A percentile compares a stretch with the other conserved stretches of the same genome.
Evolutionary conservation across 2,113 vertebrate species (phyloP).

Genomic region (Embiotoca jacksoni): DNA sequence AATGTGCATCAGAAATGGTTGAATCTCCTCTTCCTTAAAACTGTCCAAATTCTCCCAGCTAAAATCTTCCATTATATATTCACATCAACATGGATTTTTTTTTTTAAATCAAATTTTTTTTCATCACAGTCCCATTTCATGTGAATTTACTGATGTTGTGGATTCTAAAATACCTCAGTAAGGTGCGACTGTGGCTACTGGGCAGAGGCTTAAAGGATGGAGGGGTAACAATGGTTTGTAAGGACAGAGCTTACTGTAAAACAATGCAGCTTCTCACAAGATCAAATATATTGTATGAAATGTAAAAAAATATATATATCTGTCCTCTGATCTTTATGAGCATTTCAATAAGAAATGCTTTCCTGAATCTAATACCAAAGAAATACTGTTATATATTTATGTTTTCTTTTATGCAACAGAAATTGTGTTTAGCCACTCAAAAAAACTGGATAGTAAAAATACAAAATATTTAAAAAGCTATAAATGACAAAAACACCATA

Average conservation of each 20-base stretch:
- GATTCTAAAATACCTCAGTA: conserved; percentile 71
- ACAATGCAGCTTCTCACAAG: not conserved
- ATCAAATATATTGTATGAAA: conserved; percentile 20
- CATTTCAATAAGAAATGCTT: not conserved
- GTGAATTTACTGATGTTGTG: conserved; percentile 39
- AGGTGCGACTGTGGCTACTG: conserved; percentile 73
- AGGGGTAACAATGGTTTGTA: conserved; percentile 32
- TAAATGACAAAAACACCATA: not conserved
- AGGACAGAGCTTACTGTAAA: conserved; percentile 13
- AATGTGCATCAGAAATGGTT: not conserved
- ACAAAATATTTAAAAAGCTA: not conserved
- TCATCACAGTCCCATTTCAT: no score
- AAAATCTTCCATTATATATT: conserved; percentile 11
- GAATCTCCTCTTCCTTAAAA: not conserved
- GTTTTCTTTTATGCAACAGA: not conserved
- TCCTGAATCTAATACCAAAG: not conserved
- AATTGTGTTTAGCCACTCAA: not conserved
- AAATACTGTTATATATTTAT: not conserved
- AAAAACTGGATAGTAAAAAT: not conserved
- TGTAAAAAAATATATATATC: conserved; percentile 55
- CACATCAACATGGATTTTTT: conserved; percentile 55
- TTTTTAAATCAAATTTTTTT: no score
- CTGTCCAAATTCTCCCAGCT: not conserved
- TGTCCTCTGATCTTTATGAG: conserved; percentile 43
- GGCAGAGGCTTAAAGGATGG: conserved; percentile 71